These are phyloP conservation scores for Scaptomyza montana DNA, from an alignment of 1,140 invertebrate species.

Conservation along the genomic window DNA sequence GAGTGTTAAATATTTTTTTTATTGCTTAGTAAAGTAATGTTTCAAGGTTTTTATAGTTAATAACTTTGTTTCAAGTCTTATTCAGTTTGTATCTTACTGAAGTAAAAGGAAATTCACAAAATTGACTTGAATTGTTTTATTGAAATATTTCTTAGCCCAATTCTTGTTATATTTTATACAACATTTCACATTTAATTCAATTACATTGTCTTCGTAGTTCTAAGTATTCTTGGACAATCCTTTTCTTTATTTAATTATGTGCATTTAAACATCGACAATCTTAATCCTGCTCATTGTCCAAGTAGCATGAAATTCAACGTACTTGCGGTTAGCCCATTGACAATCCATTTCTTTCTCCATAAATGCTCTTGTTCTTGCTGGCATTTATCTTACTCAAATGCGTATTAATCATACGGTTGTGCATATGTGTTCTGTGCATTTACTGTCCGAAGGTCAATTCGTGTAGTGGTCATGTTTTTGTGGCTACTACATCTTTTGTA, in stretches of 20 bases:
- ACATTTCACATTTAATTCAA: too few relatives aligned
- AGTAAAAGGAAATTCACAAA: too few relatives aligned
- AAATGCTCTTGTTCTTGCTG: neutral
- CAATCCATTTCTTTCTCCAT: neutral
- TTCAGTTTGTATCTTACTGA: too few relatives aligned
- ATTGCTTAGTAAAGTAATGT: too few relatives aligned
- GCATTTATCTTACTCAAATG: slow-evolving; percentile 43
- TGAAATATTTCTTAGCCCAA: too few relatives aligned
- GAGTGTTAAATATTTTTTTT: too few relatives aligned
- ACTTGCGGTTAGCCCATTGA: neutral
- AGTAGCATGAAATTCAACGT: neutral
- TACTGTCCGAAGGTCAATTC: slow-evolving; percentile 48
- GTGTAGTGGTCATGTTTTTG: neutral
- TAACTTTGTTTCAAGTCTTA: too few relatives aligned
- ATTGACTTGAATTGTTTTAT: too few relatives aligned
- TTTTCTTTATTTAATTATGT: neutral
- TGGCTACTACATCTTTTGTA: slow-evolving; percentile 5
- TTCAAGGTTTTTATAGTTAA: too few relatives aligned
- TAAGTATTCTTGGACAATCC: neutral
- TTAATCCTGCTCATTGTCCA: neutral
- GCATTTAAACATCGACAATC: neutral
- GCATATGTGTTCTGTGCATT: slow-evolving; percentile 50
- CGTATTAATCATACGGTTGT: slow-evolving; percentile 55
- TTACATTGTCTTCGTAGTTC: too few relatives aligned
- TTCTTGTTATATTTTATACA: too few relatives aligned